These are phyloP conservation scores for Xestoiulus laeticollis DNA, from an alignment of 2,888 invertebrate genomes.

Conservation along the genomic window DNA sequence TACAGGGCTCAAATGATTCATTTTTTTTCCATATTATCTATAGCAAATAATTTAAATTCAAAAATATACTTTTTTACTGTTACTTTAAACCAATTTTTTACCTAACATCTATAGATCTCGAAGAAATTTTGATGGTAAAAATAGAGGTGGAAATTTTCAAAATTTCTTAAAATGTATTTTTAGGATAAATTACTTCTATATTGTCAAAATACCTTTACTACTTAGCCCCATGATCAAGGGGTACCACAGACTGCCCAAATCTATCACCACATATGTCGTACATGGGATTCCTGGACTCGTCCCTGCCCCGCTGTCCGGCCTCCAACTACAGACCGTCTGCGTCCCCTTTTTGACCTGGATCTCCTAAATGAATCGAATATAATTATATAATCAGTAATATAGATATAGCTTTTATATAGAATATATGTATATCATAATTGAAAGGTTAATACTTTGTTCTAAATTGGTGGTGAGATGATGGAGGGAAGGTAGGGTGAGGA, in stretches of 20 bases:
- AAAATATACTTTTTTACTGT: too few relatives aligned
- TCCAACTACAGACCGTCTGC: slow-evolving; percentile 1
- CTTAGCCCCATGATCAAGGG: background rate
- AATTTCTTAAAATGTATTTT: too few relatives aligned
- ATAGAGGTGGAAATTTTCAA: too few relatives aligned
- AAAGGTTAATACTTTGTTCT: slow-evolving; percentile 32
- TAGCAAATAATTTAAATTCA: too few relatives aligned
- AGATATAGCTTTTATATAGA: slow-evolving; percentile 37
- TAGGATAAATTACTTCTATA: background rate
- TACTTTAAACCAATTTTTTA: too few relatives aligned
- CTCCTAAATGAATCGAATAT: slow-evolving; percentile 37
- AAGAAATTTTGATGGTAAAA: too few relatives aligned
- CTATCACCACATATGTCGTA: background rate
- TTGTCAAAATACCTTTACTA: background rate
- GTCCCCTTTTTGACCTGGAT: slow-evolving; percentile 23
- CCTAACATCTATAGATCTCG: too few relatives aligned
- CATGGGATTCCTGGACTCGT: background rate
- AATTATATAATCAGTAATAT: slow-evolving; percentile 15
- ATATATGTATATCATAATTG: slow-evolving; percentile 35
- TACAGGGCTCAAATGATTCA: too few relatives aligned
- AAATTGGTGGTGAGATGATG: slow-evolving; percentile 37
- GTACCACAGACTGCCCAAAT: background rate
- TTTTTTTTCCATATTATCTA: too few relatives aligned
- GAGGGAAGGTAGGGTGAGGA: background rate
- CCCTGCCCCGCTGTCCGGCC: background rate